phyloP scores from a whole-genome alignment of 2,888 invertebrate species.

The Eurytoma adleriae region DNA sequence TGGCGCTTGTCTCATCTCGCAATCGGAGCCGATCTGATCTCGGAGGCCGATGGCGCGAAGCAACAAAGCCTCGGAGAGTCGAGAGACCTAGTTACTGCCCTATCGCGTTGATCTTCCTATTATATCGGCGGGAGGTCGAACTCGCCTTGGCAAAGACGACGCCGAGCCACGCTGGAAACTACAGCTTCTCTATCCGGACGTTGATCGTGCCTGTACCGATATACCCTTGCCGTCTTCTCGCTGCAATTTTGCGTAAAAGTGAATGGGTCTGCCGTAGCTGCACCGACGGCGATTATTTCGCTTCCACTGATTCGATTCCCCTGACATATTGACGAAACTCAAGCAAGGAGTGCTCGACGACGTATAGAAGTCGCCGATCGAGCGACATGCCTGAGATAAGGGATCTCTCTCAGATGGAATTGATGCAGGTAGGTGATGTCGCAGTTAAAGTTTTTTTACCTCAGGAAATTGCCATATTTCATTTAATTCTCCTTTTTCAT shows the following conservation, averaged over 20 bases:
- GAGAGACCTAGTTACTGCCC: constrained; percentile 44
- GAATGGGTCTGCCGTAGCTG: neutral
- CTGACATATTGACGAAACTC: neutral
- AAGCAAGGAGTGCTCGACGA: neutral
- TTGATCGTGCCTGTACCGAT: neutral
- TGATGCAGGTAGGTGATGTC: neutral
- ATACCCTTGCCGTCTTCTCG: neutral
- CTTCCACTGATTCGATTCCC: neutral
- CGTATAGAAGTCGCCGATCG: neutral
- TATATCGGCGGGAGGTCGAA: constrained; percentile 49
- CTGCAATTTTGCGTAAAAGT: constrained; percentile 12
- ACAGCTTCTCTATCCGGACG: neutral
- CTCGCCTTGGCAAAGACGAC: neutral
- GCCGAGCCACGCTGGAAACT: neutral
- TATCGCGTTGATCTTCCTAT: constrained; percentile 57
- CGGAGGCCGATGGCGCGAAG: constrained; percentile 44
- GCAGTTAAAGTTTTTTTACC: neutral
- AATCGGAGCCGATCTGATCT: constrained; percentile 23
- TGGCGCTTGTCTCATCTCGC: constrained; percentile 9
- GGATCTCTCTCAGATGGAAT: constrained; percentile 3
- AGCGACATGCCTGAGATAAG: constrained; percentile 3
- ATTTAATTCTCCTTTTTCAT: no score
- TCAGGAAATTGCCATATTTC: no score
- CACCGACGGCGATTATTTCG: neutral
- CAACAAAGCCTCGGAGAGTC: constrained; percentile 52